Percentiles rank a stretch among this genome's conserved stretches.
These are phyloP conservation scores for honey bee (Apis mellifera) DNA, from an alignment of 1,140 invertebrate genomes.

Conservation along the genomic window DNA sequence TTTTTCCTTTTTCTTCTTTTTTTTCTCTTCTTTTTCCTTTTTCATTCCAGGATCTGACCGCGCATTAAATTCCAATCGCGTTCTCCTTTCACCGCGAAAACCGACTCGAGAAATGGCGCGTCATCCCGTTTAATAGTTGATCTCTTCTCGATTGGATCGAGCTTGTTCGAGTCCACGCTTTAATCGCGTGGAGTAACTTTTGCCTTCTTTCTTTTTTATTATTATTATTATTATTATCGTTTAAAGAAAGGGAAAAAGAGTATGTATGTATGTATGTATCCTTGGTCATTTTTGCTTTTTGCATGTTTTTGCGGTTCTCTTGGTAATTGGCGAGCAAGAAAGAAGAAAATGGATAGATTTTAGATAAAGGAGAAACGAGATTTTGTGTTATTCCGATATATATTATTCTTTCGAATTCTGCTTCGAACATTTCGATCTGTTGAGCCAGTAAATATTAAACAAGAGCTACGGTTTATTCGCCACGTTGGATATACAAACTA, in stretches of 20 bases:
- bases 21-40: no score
- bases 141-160: background rate
- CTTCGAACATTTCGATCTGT: background rate
- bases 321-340: no score
- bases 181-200: background rate
- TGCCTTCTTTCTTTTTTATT: background rate
- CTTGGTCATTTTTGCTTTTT: no score
- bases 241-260: no score
- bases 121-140: constrained; percentile 66
- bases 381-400: background rate
- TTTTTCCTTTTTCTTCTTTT: background rate
- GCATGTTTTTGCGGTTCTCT: no score
- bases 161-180: background rate
- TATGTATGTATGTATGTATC: no score
- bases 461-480: background rate
- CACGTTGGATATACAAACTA: background rate
- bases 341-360: background rate
- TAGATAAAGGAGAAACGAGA: background rate
- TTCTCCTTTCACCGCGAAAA: constrained; percentile 55
- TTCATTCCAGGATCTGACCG: background rate
- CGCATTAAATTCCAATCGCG: constrained; percentile 58
- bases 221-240: background rate
- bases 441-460: background rate
- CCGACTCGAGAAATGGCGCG: constrained; percentile 56
- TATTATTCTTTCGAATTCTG: background rate